Base-by-base conservation (phyloP, 2,113 vertebrate genomes). In the Mobula hypostoma region DNA sequence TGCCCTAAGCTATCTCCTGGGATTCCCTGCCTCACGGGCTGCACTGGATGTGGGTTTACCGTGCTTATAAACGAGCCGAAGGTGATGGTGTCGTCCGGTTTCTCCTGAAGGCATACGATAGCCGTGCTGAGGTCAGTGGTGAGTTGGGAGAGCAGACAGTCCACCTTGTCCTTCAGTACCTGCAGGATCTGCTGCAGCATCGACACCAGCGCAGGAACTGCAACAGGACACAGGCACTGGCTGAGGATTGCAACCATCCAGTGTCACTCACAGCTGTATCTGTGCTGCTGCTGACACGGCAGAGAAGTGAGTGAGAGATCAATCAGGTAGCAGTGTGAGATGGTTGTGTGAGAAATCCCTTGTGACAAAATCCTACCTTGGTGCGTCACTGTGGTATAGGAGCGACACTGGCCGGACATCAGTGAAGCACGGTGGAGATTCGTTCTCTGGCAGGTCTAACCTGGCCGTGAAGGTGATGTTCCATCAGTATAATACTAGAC, bases 61-160 rank as follows among this genome's bases (percentile, higher is more conserved):
- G 94, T 95, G 40, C 96, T 94, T 78, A 96, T 96, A 94, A 97
- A 98, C 82, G 94, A 95, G 48, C 96, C 95, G 29, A 97, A 96
- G 48, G 95, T 87, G 0, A 95, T 94, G 72, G 97, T 94, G 94
- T 97, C 96, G 0, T 94, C 85, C 5, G 95, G 96, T 76, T 97
- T 95, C 0, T 58, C 94, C 61, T 95, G 94, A 82, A 98, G 96
- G 83, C 95, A 94, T 24, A 95, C 94, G 7, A 96, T 74, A 27
- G 94, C 95, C 11, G 27, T 94, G 14, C 95, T 95, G 94, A 98
- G 94, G 94, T 97, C 96, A 0, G 94, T 95, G 40, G 96, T 94
- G 0, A 98, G 94, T 1, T 82, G 95, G 68, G 97, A 94, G 24
- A 96, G 96, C 9, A 61, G 95, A 32, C 94, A 94, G 58, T 94